Conservation (phyloP, 2,888 invertebrate genomes). For the Venustoraphidia nigricollis region DNA sequence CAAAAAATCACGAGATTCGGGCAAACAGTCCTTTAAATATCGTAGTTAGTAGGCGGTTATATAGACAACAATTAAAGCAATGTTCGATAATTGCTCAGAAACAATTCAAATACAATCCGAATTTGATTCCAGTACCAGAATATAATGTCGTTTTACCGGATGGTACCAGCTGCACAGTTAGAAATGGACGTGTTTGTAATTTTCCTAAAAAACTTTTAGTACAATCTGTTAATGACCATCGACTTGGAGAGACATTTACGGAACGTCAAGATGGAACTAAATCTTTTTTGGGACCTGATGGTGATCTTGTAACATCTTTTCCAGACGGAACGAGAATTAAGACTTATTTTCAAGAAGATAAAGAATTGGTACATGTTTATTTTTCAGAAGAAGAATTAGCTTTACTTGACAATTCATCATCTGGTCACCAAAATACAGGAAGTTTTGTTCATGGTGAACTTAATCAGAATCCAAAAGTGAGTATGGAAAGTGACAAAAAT, state of each 20-base stretch:
- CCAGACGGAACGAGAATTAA: conserved; percentile 22
- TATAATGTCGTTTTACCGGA: background rate
- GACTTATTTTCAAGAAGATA: conserved; percentile 17
- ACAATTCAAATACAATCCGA: background rate
- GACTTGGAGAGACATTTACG: background rate
- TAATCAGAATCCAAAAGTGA: background rate
- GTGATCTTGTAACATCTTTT: background rate
- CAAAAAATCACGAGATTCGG: background rate
- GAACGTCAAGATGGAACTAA: conserved; percentile 1
- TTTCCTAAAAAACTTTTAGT: background rate
- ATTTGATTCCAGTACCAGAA: conserved; percentile 3
- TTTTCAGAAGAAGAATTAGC: conserved; percentile 19
- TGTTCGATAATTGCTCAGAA: background rate
- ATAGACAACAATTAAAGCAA: background rate
- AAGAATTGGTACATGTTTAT: conserved; percentile 17
- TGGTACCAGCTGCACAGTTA: background rate
- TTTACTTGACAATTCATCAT: background rate
- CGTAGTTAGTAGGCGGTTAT: background rate
- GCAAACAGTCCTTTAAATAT: background rate
- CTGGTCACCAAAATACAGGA: background rate
- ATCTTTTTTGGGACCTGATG: background rate
- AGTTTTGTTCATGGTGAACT: too few species aligned
- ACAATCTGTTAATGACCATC: background rate
- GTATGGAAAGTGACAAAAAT: background rate
- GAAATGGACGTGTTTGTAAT: background rate